Base-by-base conservation (phyloP, 2,888 invertebrate genomes). In the Alviniconcha strummeri region DNA sequence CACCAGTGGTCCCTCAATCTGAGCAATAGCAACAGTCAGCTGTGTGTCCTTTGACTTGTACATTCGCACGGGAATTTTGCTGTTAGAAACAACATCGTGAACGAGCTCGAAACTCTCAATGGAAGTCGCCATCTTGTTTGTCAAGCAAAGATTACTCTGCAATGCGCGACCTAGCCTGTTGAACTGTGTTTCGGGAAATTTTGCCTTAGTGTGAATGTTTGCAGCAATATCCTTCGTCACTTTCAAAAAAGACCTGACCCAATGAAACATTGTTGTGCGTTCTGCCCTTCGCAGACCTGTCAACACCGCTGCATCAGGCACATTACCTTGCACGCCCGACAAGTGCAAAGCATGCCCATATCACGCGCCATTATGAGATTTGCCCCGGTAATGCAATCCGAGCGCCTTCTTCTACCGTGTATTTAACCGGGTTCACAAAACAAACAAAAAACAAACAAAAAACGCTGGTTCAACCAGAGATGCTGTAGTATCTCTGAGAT, bases 1-100 rank as follows among this genome's bases (percentile, higher is more conserved):
- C 5, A 98, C 97, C 67, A 97, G 95, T n/a, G 98, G 98, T 0
- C 98, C 97, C 89, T 97, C 97, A 7, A 98, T 96, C 93, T 97
- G 96, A 11, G 97, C 97, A 87, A 98, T 95, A 83, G 96, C 96
- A 74, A 98, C 96, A 7, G 96, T 96, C 74, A 98, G 94, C 17
- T 97, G 97, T 69, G 97, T 97, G 71, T 89, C 95, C 84, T 95
- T 95, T 0, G 97, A 97, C 88, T 95, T 95, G 93, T 97, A 97
- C 93, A 97, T 97, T 86, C 96, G 95, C 4, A 97, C 96, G 17
- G 97, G 96, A 91, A 97, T 96, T 83, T 95, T 89, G n/a, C 90
- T 91, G 83, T 93, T 92, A 52, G 90, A 91, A 83, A 87, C 87
- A 11, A 92, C 92, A 19, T 89, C 85, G 85, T 88, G 91, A 72